Base-by-base conservation (phyloP, 2,113 vertebrate genomes). In the Paradisaea rubra region DNA sequence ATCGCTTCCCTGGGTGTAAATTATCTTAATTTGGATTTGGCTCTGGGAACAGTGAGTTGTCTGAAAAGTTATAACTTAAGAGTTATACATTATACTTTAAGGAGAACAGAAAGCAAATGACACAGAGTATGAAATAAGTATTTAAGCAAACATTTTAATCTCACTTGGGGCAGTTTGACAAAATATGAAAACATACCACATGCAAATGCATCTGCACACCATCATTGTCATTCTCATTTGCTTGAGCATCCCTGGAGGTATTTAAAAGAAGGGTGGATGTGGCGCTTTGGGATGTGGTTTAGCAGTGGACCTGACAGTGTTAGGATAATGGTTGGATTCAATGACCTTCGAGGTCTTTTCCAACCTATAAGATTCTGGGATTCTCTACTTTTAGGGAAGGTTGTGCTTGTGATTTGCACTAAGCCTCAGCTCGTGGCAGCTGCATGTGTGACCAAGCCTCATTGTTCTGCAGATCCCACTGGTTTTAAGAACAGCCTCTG, bases 1-100 rank as follows among this genome's bases (percentile, higher is more conserved):
- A 1, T 61, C 1, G 0, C 72, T 69, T 81, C 47, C 22, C 22
- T 3, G 0, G 11, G 6, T 56, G 37, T 22, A 0, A 1, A 49
- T 57, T 52, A 31, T 63, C 82, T 80, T 89, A 25, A 4, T 33
- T 71, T 89, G 68, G 59, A 19, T 70, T 77, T 82, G 80, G 50
- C 80, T 70, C 68, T 5, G 6, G 61, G 52, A 84, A 8, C 53
- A 72, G 35, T 3, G 81, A 81, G 56, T 24, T 74, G 16, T 44
- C 33, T 73, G 83, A 77, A 68, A 17, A 47, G 45, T 45, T 45
- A 45, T 45, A 45, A 45, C 45, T 45, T 45, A 45, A 45, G 45
- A 45, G 45, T 45, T 45, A 21, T 11, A 42, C 41, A 9, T 88
- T 53, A 7, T 31, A 45, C 66, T 88, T 77, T 64, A 50, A 86